Percentiles rank a stretch among this genome's conserved stretches.
phyloP scores from a whole-genome alignment of 2,888 invertebrate genomes.

The Mylabris sibirica region DNA sequence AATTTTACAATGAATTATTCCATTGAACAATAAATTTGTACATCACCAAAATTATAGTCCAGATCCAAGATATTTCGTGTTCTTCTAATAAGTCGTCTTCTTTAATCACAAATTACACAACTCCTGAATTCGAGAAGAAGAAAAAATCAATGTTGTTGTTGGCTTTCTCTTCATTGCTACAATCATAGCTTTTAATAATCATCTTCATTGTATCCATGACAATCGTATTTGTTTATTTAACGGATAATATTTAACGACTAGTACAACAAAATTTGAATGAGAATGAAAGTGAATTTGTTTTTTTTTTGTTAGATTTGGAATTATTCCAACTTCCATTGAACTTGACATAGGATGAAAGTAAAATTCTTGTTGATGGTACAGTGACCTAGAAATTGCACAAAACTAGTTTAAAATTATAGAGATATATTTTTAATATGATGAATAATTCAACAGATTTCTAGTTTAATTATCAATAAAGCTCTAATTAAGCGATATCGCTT shows the following conservation, averaged over 20 bases:
- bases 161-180: constrained; percentile 6
- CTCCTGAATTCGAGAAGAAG: background rate
- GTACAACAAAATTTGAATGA: background rate
- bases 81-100: background rate
- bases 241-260: too few species aligned
- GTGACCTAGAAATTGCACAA: background rate
- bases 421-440: background rate
- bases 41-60: constrained; percentile 1
- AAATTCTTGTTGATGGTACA: background rate
- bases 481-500: background rate
- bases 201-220: background rate
- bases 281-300: background rate
- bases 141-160: background rate
- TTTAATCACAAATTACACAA: background rate
- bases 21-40: background rate
- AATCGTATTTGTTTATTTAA: background rate
- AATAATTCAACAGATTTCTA: background rate
- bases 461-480: background rate
- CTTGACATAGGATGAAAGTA: background rate
- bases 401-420: constrained; percentile 5
- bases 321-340: constrained; percentile 3
- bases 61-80: background rate
- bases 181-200: background rate
- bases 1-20: background rate
- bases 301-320: background rate